Evolutionary conservation across 64 coral and sea anemone genomes (phyloP).

Genomic region (Montipora cactus): DNA sequence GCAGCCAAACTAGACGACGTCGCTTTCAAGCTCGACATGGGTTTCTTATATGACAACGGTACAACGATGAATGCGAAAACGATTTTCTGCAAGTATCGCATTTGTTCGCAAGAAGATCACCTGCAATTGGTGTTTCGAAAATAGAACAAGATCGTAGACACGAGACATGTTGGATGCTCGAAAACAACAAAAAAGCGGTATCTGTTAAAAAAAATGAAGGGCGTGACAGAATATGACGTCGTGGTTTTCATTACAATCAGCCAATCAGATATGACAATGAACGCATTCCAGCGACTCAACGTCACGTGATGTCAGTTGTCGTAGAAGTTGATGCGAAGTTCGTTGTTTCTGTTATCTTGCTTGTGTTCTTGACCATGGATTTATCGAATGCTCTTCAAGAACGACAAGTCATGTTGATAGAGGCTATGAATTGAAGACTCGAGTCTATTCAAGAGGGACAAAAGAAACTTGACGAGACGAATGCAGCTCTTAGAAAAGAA

Average conservation of each 20-base stretch:
- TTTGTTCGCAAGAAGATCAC: background rate
- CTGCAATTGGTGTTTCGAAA: background rate
- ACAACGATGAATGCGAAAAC: background rate
- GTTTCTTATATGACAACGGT: background rate
- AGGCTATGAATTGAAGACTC: background rate
- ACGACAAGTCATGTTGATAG: background rate
- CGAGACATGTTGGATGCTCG: background rate
- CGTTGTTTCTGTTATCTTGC: too few species aligned
- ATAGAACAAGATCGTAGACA: background rate
- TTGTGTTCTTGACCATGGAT: background rate
- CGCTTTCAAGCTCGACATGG: background rate
- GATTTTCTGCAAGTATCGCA: background rate
- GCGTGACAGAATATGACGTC: background rate
- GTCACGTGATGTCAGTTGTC: background rate
- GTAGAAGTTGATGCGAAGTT: too few species aligned
- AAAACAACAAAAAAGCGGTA: background rate
- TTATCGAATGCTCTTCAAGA: background rate
- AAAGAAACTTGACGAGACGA: background rate
- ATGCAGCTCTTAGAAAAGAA: background rate
- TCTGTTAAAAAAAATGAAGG: background rate
- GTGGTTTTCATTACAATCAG: background rate
- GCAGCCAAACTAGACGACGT: background rate
- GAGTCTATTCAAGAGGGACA: slow-evolving; percentile 1
- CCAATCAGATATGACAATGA: background rate
- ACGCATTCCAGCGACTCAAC: background rate